Conservation (phyloP, 2,113 vertebrate genomes). For the Irena cyanogastra region DNA sequence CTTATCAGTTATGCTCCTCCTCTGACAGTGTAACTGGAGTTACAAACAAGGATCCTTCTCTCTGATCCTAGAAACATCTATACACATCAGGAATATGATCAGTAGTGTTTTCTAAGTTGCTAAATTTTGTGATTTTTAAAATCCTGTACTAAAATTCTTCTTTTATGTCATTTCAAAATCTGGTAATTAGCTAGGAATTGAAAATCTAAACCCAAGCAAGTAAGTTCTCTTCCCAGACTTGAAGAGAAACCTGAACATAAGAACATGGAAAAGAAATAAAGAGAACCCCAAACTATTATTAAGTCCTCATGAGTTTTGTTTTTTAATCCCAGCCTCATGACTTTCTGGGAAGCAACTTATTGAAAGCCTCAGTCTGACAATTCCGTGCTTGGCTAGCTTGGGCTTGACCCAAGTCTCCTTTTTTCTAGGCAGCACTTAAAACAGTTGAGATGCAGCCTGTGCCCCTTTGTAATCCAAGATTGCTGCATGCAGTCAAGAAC, state of each 20-base stretch:
- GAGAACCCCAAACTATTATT: background rate
- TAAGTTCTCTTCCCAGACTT: background rate
- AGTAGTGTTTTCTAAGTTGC: background rate
- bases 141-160: background rate
- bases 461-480: slow-evolving; percentile 16
- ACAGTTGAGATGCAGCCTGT: background rate
- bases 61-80: background rate
- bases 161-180: background rate
- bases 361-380: slow-evolving; percentile 36
- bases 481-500: background rate
- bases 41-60: background rate
- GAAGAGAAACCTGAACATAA: background rate
- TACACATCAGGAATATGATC: background rate
- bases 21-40: background rate
- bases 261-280: background rate
- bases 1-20: background rate
- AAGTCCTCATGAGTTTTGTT: background rate
- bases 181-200: background rate
- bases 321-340: slow-evolving; percentile 20
- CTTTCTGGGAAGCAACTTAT: slow-evolving; percentile 42
- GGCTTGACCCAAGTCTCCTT: slow-evolving; percentile 11
- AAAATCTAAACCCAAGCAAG: background rate
- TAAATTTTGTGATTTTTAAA: background rate
- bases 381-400: slow-evolving; percentile 26
- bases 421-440: slow-evolving; percentile 49